Evolutionary conservation across 2,113 vertebrate genomes (phyloP).

Genomic region (Salvelinus fontinalis): DNA sequence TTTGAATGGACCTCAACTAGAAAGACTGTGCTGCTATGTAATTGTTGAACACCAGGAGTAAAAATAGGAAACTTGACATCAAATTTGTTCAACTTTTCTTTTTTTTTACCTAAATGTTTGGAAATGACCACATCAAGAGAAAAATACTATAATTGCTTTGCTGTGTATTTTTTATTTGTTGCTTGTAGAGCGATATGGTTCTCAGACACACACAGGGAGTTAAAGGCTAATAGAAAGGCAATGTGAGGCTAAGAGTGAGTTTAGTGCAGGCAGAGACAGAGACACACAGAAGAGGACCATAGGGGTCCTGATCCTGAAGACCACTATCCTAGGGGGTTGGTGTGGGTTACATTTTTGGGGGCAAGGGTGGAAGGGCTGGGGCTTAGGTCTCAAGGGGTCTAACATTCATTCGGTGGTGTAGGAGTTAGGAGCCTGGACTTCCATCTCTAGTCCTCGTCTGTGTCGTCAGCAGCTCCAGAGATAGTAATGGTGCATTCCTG

Average conservation of each 20-base stretch:
- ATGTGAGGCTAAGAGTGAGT: slow-evolving; percentile 8
- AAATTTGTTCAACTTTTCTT: not conserved
- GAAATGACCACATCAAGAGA: not conserved
- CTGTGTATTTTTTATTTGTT: slow-evolving; percentile 34
- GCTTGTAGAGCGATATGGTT: not conserved
- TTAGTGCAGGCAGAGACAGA: slow-evolving; percentile 27
- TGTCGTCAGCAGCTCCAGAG: slow-evolving; percentile 72
- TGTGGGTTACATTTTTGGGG: not conserved
- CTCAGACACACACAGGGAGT: slow-evolving; percentile 21
- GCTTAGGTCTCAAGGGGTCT: no score
- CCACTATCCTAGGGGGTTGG: not conserved
- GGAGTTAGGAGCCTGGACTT: no score
- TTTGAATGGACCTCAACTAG: not conserved
- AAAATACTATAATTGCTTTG: slow-evolving; percentile 19
- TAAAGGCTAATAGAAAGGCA: slow-evolving; percentile 20
- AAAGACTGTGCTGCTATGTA: slow-evolving; percentile 11
- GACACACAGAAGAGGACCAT: not conserved
- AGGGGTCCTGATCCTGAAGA: not conserved
- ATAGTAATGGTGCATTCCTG: slow-evolving; percentile 71
- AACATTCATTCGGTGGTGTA: not conserved
- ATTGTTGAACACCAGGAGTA: slow-evolving; percentile 10
- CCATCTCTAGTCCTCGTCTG: slow-evolving; percentile 62
- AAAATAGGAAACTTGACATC: slow-evolving; percentile 10
- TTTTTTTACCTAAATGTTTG: not conserved
- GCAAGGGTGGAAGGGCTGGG: not conserved